Evolutionary conservation across 2,113 vertebrate species (phyloP), one percentile per base, ranked within the genome.

Genomic region (Tyrannus savana): DNA sequence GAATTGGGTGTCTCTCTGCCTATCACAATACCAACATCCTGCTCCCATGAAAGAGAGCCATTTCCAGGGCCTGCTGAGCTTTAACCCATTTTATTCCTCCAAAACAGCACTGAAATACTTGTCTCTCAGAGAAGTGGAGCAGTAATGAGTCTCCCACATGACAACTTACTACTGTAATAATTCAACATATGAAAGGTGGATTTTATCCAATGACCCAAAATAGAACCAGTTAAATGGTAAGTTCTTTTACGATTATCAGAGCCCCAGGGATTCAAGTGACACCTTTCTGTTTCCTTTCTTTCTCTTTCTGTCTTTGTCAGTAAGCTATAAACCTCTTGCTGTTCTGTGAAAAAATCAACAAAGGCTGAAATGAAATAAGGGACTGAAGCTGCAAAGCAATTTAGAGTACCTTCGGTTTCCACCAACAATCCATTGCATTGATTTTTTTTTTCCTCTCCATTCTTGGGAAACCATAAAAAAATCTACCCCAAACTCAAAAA

Each of bases 181-280:
- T 80, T 79, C 2, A 0, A 42, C 28, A 59, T 55, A 55, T 58
- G 25, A 93, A 90, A 92, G 59, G 37, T 68, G 10, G 31, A 56
- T 80, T 89, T 92, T 64, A 87, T 90, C 58, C 78, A 90, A 56
- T 59, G 80, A 78, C 28, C 41, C 78, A 86, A 91, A 94, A 90
- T 31, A 83, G 84, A 89, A 62, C 11, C 50, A 63, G 72, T 49
- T 79, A 85, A 90, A 96, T 84, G 44, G n/a, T 63, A 85, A 85
- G 21, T 46, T 31, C 49, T 82, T 73, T 80, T 79, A 59, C 0
- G 4, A 79, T 71, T 90, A 85, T 79, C 55, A 86, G 19, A 71
- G 62, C n/a, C 22, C 3, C 28, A 42, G 39, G 84, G 23, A 64
- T 73, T 85, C 67, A 71, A 42, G 8, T 62, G 68, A 60, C 59